Conservation (phyloP, 2,113 vertebrate species). For the Heloderma charlesbogerti region DNA sequence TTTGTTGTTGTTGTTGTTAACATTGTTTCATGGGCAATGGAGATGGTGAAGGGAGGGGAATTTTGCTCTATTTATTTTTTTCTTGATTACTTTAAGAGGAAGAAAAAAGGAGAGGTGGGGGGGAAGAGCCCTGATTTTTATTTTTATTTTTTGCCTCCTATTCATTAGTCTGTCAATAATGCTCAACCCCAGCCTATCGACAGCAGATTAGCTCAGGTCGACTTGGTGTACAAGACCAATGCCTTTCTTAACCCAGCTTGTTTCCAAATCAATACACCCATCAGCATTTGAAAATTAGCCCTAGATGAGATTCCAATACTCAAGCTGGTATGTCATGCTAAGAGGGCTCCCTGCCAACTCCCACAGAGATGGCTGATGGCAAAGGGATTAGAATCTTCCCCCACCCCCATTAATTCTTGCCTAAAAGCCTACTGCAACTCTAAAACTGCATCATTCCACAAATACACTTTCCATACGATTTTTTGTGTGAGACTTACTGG, state of each 20-base stretch:
- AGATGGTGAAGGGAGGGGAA: constrained; percentile 46
- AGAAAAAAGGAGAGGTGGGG: constrained; percentile 28
- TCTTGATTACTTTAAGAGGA: constrained; percentile 64
- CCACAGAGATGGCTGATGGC: constrained; percentile 43
- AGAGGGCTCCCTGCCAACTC: constrained; percentile 67
- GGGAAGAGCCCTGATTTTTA: constrained; percentile 36
- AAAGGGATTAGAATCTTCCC: constrained; percentile 67
- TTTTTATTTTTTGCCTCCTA: constrained; percentile 44
- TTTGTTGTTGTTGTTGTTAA: not conserved
- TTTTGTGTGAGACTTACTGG: not conserved
- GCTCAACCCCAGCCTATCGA: constrained; percentile 74
- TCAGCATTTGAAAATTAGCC: constrained; percentile 84
- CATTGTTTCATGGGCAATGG: constrained; percentile 20
- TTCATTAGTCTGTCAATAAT: constrained; percentile 81
- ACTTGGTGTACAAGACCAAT: constrained; percentile 77
- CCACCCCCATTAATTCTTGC: constrained; percentile 59
- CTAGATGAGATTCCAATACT: constrained; percentile 80
- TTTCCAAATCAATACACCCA: constrained; percentile 83
- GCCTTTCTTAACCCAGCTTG: constrained; percentile 80
- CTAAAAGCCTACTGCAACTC: not conserved
- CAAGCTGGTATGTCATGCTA: constrained; percentile 67
- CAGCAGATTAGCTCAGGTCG: constrained; percentile 75
- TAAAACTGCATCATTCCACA: not conserved
- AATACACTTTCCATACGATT: rapidly evolving
- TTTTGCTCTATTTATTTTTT: constrained; percentile 57